A percentile compares a stretch with the other conserved stretches of the same genome.
Evolutionary conservation across 2,888 invertebrate genomes (phyloP).

Genomic region (Glyphotaelius pellucidus): DNA sequence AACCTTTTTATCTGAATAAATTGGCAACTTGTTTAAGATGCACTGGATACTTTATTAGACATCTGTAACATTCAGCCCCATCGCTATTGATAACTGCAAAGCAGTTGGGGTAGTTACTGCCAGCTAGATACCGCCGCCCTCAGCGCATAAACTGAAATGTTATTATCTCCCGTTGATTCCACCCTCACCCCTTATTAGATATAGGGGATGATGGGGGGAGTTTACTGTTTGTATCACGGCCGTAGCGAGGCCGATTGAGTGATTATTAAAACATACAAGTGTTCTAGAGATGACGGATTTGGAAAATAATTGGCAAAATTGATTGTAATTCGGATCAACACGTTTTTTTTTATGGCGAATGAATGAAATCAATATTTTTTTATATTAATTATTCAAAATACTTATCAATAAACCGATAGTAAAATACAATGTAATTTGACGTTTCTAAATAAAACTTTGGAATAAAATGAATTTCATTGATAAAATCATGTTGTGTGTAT

Average conservation of each 20-base stretch:
- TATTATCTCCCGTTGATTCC: neutral
- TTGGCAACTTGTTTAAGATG: neutral
- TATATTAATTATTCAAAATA: neutral
- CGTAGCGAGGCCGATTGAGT: neutral
- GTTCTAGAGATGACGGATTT: neutral
- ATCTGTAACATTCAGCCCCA: constrained; percentile 16
- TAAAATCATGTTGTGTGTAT: too few relatives aligned
- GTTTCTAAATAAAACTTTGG: too few relatives aligned
- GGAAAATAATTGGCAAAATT: neutral
- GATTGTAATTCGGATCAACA: neutral
- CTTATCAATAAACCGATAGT: neutral
- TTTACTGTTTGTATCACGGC: neutral
- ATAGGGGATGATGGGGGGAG: neutral
- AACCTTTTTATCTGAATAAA: neutral
- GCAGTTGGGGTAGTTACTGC: neutral
- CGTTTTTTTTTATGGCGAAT: neutral
- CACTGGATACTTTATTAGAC: constrained; percentile 7
- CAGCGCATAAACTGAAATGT: neutral
- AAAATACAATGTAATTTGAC: neutral
- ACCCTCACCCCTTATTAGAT: constrained; percentile 19
- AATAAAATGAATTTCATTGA: neutral
- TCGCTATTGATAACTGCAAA: neutral
- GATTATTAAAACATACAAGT: neutral
- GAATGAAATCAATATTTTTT: neutral
- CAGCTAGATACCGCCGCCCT: neutral